Evolutionary conservation across 2,797 vertebrate species (phyloP).

Genomic region (Hippoglossus hippoglossus): DNA sequence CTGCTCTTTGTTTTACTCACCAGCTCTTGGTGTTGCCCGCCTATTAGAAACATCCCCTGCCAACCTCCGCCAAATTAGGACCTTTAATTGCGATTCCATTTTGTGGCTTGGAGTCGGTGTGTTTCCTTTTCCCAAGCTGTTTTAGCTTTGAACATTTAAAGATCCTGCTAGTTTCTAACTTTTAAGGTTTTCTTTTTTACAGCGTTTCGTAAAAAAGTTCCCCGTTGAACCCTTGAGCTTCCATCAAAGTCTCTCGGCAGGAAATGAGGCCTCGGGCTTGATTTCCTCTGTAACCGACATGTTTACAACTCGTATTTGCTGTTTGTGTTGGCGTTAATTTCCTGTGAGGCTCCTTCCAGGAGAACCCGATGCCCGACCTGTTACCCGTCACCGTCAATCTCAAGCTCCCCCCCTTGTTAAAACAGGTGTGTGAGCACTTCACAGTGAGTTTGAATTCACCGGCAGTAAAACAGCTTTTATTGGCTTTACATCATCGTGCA

Average conservation of each 20-base stretch:
- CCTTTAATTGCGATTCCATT: constrained; percentile 69
- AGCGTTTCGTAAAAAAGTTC: constrained; percentile 61
- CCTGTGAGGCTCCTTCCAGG: constrained; percentile 25
- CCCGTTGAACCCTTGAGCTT: constrained; percentile 54
- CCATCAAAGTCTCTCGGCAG: constrained; percentile 69
- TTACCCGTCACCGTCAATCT: not conserved
- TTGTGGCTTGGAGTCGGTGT: constrained; percentile 52
- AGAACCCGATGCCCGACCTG: constrained; percentile 10
- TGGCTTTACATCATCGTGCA: constrained; percentile 55
- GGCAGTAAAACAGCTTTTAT: constrained; percentile 47
- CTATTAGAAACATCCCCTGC: constrained; percentile 66
- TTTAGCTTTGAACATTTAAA: constrained; percentile 68
- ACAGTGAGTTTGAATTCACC: constrained; percentile 36
- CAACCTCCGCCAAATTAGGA: constrained; percentile 77
- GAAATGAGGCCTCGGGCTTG: constrained; percentile 63
- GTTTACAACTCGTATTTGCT: constrained; percentile 45
- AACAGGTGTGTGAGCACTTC: constrained; percentile 52
- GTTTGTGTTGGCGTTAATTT: constrained; percentile 59
- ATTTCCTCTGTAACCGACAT: constrained; percentile 50
- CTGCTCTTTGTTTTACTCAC: constrained; percentile 45
- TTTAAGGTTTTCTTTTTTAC: constrained; percentile 54
- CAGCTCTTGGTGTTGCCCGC: constrained; percentile 43
- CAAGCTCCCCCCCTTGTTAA: constrained; percentile 13
- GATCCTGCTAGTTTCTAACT: constrained; percentile 48
- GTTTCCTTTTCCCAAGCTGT: constrained; percentile 57